Base-by-base conservation (phyloP, 2,888 invertebrate genomes). In the Nephrotoma appendiculata region DNA sequence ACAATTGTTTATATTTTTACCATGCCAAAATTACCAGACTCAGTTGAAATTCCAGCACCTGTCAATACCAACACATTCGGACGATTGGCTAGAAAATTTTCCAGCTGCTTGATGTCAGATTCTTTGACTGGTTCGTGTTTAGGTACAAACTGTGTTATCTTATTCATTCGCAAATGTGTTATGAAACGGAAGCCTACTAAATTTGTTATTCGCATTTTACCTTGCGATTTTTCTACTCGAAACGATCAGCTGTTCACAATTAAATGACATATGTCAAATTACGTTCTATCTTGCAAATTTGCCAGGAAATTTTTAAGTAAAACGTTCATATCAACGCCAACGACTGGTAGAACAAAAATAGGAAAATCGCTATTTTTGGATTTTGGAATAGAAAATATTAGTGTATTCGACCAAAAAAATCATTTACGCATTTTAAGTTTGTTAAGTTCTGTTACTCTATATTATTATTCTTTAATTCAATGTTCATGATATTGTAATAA, bases 41-140 rank as follows among this genome's bases (percentile, higher is more conserved):
- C 99, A 1, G 99, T 99, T 0, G 99, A 99, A 89, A 99, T 95
- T 44, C 99, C 99, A 88, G 99, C 99, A 12, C 99, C 99, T 86
- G 98, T 98, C 84, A 98, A 90, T 19, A 97, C 93, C 19, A 97
- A 92, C 85, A 96, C 92, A 89, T 93, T 94, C 6, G 91, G 90
- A 86, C 90, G 91, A 0, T 90, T 89, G 2, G 90, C 83, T 0
- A 91, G 87, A 83, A 91, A 91, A 0, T 91, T 89, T 87, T 91
- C 90, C n/a, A 91, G 87, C 0, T 88, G 89, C 86, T 91, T 91
- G 2, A 91, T 89, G 86, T 96, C 96, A 88, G 92, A 92, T 31
- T 92, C 91, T 41, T 92, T 91, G 0, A 93, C 94, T 6, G 96
- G 95, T 85, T 93, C 92, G 90, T 96, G 95, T 90, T 95, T 94